These are phyloP conservation scores for Xenus cinereus DNA, from an alignment of 2,113 vertebrate genomes.

Conservation along the genomic window DNA sequence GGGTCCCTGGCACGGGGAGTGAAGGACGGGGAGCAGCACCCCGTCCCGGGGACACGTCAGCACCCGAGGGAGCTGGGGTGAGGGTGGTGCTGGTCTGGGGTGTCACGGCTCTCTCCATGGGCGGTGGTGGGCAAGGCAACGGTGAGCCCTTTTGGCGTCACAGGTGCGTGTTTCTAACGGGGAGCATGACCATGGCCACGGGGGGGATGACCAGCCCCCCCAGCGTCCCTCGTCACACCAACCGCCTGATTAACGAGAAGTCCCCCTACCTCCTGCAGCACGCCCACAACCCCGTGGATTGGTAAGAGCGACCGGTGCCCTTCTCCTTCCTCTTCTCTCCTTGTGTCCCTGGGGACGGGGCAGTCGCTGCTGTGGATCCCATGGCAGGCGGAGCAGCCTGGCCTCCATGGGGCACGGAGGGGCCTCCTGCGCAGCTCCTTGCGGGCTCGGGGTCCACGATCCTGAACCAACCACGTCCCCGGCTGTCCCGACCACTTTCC, in stretches of 20 bases:
- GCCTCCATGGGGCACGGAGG: not conserved
- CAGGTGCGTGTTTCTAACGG: slow-evolving; percentile 54
- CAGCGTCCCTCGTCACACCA: slow-evolving; percentile 50
- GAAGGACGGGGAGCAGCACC: not conserved
- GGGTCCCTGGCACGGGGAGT: rapidly evolving
- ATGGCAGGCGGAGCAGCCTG: not conserved
- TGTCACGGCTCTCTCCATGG: rapidly evolving
- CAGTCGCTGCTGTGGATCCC: rapidly evolving
- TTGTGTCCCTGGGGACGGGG: rapidly evolving
- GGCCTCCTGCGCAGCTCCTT: not conserved
- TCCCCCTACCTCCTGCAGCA: slow-evolving; percentile 92
- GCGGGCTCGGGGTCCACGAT: rapidly evolving
- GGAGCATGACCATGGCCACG: slow-evolving; percentile 78
- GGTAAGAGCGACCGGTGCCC: slow-evolving; percentile 72
- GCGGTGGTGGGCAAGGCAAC: not conserved
- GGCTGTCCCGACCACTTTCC: not conserved
- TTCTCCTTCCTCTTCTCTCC: too few species aligned
- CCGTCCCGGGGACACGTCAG: rapidly evolving
- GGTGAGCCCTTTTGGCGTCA: not conserved
- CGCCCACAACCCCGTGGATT: slow-evolving; percentile 93
- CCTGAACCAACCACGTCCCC: rapidly evolving
- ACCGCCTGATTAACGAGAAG: slow-evolving; percentile 85
- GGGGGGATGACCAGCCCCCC: slow-evolving; percentile 56
- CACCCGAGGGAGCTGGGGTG: not conserved
- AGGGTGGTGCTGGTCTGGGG: not conserved